These are phyloP conservation scores for Promerops cafer DNA, from an alignment of 2,113 vertebrate genomes.

Conservation along the genomic window DNA sequence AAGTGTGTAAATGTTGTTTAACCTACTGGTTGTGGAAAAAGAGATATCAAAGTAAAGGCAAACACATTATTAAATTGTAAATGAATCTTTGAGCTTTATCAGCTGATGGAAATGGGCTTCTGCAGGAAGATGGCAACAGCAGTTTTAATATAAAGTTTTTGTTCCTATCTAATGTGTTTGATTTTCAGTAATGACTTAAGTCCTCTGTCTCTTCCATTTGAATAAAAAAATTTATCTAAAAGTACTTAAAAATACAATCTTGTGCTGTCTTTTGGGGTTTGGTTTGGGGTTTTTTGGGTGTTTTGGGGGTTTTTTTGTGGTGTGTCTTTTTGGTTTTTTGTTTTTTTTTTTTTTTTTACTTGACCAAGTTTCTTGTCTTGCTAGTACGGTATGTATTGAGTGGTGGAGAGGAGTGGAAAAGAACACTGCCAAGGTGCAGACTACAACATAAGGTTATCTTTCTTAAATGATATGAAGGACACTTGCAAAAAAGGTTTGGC, in stretches of 20 bases:
- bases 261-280: neutral
- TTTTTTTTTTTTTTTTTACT: neutral
- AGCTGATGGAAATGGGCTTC: neutral
- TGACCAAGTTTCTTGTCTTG: neutral
- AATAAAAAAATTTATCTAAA: neutral
- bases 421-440: neutral
- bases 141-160: neutral
- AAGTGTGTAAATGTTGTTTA: neutral
- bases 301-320: neutral
- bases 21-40: neutral
- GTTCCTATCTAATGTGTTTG: neutral
- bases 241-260: neutral
- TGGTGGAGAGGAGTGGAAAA: neutral
- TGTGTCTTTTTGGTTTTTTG: neutral
- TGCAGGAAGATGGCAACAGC: neutral
- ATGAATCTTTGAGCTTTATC: neutral
- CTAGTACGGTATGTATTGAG: neutral
- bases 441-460: neutral
- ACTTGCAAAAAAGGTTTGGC: neutral
- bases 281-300: neutral
- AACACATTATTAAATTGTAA: neutral
- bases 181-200: neutral
- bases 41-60: neutral
- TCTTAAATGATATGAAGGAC: neutral
- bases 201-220: neutral